A percentile compares a stretch with the other conserved stretches of the same genome.
phyloP scores from a whole-genome alignment of 2,113 vertebrate genomes.

The Columba livia region DNA sequence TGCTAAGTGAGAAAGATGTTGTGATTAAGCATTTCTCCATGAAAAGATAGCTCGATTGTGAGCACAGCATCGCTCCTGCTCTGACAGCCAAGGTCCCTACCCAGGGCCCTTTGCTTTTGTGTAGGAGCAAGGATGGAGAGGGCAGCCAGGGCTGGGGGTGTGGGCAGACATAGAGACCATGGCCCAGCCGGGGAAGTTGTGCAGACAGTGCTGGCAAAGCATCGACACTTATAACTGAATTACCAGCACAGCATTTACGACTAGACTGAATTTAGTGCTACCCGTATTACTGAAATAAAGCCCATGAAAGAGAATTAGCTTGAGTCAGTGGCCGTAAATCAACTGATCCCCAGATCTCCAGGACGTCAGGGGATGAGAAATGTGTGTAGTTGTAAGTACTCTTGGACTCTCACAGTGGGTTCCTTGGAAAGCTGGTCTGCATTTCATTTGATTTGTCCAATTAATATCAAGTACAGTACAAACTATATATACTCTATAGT shows the following conservation, averaged over 20 bases:
- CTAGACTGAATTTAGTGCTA: slow-evolving; percentile 7
- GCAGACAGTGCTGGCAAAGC: background rate
- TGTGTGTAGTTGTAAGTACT: background rate
- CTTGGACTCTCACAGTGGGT: background rate
- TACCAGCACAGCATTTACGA: background rate
- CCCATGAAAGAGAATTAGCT: background rate
- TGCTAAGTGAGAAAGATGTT: background rate
- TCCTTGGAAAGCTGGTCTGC: background rate
- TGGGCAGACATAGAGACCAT: rapidly evolving
- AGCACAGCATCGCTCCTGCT: background rate
- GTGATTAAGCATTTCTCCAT: background rate
- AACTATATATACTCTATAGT: background rate
- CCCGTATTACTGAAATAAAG: background rate
- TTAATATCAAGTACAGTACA: background rate
- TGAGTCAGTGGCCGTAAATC: background rate
- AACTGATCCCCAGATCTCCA: background rate
- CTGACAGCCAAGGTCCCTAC: rapidly evolving
- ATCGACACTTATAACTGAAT: background rate
- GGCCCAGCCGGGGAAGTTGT: background rate
- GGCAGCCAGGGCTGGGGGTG: background rate
- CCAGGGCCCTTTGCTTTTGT: background rate
- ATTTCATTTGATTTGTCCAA: slow-evolving; percentile 3
- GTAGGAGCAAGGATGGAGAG: rapidly evolving
- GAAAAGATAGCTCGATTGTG: background rate
- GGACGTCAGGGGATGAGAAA: background rate